These are phyloP conservation scores for Drosophila testacea DNA, from an alignment of 2,888 invertebrate genomes.

Conservation along the genomic window DNA sequence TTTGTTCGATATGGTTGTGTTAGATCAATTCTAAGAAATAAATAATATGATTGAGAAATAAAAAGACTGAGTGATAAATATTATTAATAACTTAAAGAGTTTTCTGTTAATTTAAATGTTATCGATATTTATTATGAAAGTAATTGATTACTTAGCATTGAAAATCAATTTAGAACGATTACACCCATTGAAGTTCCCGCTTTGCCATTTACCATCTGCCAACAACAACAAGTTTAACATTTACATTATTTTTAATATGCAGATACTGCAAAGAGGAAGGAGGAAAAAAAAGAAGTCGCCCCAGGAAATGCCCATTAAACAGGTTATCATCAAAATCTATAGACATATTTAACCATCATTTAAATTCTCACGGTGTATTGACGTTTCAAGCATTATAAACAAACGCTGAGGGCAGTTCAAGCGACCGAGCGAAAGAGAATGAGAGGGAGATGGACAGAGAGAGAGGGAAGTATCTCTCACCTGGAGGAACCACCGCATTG, in stretches of 20 bases:
- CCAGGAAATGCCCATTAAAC: conserved; percentile 44
- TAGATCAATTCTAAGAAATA: no score
- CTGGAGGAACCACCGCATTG: conserved; percentile 41
- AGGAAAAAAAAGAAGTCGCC: not conserved
- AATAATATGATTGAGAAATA: no score
- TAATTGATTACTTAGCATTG: not conserved
- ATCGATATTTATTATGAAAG: not conserved
- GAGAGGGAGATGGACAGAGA: conserved; percentile 2
- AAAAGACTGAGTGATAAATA: no score
- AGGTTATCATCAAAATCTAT: conserved; percentile 39
- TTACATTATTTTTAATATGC: conserved; percentile 4
- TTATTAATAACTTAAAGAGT: no score
- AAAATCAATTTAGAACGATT: conserved; percentile 1
- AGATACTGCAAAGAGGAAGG: not conserved
- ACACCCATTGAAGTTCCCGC: conserved; percentile 4
- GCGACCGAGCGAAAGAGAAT: not conserved
- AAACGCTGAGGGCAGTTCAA: conserved; percentile 43
- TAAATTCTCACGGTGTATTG: conserved; percentile 74
- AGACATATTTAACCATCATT: conserved; percentile 45
- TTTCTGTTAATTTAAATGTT: no score
- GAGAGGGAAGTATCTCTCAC: conserved; percentile 27
- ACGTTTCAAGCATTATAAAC: conserved; percentile 67
- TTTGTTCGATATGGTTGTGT: no score
- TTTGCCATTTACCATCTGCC: not conserved
- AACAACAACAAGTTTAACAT: not conserved